phyloP scores from a whole-genome alignment of 2,888 invertebrate genomes.

The Tachina grossa region DNA sequence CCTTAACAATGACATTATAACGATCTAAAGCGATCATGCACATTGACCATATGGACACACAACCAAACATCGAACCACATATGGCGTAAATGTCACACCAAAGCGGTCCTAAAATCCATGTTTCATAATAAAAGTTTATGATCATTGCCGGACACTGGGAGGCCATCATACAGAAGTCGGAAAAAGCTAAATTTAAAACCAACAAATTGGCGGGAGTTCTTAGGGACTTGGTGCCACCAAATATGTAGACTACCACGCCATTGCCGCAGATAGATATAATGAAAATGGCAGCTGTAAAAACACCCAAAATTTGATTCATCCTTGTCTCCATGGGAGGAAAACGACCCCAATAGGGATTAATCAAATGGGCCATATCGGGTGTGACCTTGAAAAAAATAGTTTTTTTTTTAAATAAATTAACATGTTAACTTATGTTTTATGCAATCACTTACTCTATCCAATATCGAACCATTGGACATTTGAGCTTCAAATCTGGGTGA shows the following conservation, averaged over 20 bases:
- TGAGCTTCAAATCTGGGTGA: conserved; percentile 81
- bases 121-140: conserved; percentile 85
- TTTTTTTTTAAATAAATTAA: no score
- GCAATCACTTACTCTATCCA: conserved; percentile 86
- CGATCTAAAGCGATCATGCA: conserved; percentile 94
- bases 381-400: conserved; percentile 81
- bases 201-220: conserved; percentile 86
- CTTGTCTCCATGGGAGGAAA: conserved; percentile 84
- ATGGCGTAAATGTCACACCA: conserved; percentile 86
- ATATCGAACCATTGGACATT: conserved; percentile 87
- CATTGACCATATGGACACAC: conserved; percentile 95
- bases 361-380: conserved; percentile 87
- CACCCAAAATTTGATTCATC: conserved; percentile 85
- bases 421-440: not conserved
- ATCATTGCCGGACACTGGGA: conserved; percentile 85
- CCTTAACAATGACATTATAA: conserved; percentile 95
- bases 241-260: conserved; percentile 85
- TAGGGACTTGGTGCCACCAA: conserved; percentile 85
- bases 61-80: conserved; percentile 90
- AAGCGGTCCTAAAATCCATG: conserved; percentile 85
- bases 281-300: conserved; percentile 84
- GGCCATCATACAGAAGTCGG: conserved; percentile 86
- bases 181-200: conserved; percentile 86
- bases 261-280: conserved; percentile 82
- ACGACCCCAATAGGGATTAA: conserved; percentile 85